phyloP scores from a whole-genome alignment of 2,888 invertebrate species.

The Leucania comma region DNA sequence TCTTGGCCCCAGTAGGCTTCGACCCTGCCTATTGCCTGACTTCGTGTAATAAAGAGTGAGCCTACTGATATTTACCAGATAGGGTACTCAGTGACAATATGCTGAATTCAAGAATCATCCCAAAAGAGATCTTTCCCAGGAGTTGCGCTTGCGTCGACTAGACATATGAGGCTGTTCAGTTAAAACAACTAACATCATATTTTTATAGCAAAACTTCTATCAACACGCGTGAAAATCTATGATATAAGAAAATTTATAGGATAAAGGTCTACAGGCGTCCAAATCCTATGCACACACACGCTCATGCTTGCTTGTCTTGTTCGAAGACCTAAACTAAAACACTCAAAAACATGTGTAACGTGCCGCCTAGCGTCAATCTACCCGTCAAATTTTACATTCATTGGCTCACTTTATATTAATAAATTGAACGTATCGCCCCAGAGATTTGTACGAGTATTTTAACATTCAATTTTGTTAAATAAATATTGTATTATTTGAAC shows the following conservation, averaged over 20 bases:
- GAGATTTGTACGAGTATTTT: slow-evolving; percentile 54
- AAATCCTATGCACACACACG: not conserved
- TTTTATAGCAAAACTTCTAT: too few species aligned
- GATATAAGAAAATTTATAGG: not conserved
- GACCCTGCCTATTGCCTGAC: too few species aligned
- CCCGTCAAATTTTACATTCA: slow-evolving; percentile 52
- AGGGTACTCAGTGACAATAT: not conserved
- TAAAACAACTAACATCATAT: too few species aligned
- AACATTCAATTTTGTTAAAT: slow-evolving; percentile 63
- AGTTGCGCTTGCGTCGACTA: not conserved
- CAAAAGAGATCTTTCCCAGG: not conserved
- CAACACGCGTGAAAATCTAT: not conserved
- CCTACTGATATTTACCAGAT: not conserved
- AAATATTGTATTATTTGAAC: slow-evolving; percentile 59
- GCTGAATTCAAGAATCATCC: not conserved
- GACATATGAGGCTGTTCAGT: too few species aligned
- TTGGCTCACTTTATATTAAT: slow-evolving; percentile 61
- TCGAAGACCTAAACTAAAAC: slow-evolving; percentile 30
- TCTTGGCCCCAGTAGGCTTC: too few species aligned
- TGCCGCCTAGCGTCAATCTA: slow-evolving; percentile 27
- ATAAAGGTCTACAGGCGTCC: not conserved
- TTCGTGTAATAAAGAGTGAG: too few species aligned
- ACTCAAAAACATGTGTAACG: slow-evolving; percentile 30
- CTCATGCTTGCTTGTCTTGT: not conserved
- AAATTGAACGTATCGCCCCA: slow-evolving; percentile 55